Conservation (phyloP, 2,113 vertebrate species). For the Oxyruncus cristatus region DNA sequence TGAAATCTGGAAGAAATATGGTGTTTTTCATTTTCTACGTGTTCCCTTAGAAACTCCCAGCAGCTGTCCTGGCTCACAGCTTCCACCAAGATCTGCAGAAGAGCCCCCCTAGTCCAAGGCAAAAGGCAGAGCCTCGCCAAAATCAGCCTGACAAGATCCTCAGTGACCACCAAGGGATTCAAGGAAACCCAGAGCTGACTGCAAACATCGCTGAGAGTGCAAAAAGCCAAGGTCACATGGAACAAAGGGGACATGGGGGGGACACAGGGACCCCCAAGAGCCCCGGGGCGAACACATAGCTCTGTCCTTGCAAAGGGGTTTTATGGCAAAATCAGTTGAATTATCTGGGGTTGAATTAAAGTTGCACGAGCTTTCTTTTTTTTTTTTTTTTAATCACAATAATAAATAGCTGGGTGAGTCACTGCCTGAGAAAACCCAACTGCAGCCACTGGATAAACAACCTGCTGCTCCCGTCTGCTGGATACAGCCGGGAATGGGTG, state of each 20-base stretch:
- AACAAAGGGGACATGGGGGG: neutral
- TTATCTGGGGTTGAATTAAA: neutral
- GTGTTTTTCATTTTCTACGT: neutral
- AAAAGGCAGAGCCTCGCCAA: neutral
- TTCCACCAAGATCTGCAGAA: neutral
- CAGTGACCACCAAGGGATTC: fast-evolving
- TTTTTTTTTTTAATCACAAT: neutral
- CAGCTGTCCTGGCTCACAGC: neutral
- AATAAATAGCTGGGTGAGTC: slow-evolving; percentile 21
- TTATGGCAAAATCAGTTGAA: neutral
- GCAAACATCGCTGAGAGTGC: fast-evolving
- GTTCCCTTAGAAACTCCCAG: neutral
- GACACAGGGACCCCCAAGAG: neutral
- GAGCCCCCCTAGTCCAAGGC: fast-evolving
- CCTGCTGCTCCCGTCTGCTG: neutral
- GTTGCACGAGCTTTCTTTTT: neutral
- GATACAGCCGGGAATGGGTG: neutral
- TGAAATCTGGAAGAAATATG: neutral
- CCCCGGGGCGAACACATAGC: neutral
- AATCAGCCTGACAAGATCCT: neutral
- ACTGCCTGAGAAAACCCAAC: neutral
- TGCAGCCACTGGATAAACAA: neutral
- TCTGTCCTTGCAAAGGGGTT: fast-evolving
- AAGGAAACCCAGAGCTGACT: neutral
- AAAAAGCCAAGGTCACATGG: neutral